Percentiles rank a stretch among this genome's conserved stretches.
These are phyloP conservation scores for Sinocyclocheilus anophthalmus DNA, from an alignment of 2,113 vertebrate species.

Conservation along the genomic window DNA sequence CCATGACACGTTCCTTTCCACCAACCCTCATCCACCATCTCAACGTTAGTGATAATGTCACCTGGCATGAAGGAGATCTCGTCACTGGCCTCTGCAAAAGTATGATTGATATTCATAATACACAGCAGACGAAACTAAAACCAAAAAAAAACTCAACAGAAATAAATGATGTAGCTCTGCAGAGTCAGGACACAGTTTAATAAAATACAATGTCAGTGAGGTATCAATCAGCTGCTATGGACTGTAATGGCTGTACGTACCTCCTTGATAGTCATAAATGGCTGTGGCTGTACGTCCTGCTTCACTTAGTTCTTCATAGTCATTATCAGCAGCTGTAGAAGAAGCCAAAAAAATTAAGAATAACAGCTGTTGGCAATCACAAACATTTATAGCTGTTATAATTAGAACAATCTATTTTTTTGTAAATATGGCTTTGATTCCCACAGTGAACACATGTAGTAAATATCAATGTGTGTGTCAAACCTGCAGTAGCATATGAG, in stretches of 20 bases:
- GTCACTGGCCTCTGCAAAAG: slow-evolving; percentile 83
- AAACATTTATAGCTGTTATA: background rate
- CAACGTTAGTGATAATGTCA: slow-evolving; percentile 87
- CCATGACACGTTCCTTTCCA: slow-evolving; percentile 86
- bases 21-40: slow-evolving; percentile 95
- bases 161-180: background rate
- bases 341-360: background rate
- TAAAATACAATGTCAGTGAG: background rate
- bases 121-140: background rate
- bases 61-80: slow-evolving; percentile 91
- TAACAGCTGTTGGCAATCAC: background rate
- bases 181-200: background rate
- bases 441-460: background rate
- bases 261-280: slow-evolving; percentile 88
- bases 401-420: background rate
- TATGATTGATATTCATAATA: background rate
- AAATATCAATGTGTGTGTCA: slow-evolving; percentile 17
- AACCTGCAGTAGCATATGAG: slow-evolving; percentile 54
- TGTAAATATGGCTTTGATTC: background rate
- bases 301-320: slow-evolving; percentile 70
- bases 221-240: background rate
- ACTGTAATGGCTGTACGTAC: slow-evolving; percentile 65
- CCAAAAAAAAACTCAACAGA: background rate
- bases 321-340: slow-evolving; percentile 51
- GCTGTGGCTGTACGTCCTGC: slow-evolving; percentile 72